phyloP scores from a whole-genome alignment of 2,113 vertebrate species.

The Hyperopisus bebe region DNA sequence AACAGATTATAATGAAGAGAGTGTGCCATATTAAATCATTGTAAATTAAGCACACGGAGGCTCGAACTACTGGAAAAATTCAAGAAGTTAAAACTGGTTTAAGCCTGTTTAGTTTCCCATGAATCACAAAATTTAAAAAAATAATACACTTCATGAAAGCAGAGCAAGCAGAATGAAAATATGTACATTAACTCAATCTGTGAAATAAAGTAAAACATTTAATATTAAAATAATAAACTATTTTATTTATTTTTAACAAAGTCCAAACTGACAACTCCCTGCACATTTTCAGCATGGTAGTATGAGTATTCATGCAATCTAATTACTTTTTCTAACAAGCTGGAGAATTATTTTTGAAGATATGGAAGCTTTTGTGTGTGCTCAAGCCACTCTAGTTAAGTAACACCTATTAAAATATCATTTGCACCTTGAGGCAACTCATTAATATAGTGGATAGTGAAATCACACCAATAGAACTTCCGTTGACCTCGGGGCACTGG shows the following conservation, averaged over 20 bases:
- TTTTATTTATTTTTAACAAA: conserved; percentile 68
- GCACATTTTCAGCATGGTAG: conserved; percentile 70
- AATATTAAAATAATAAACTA: conserved; percentile 64
- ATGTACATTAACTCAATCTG: conserved; percentile 44
- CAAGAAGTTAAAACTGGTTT: conserved; percentile 28
- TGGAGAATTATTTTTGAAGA: conserved; percentile 52
- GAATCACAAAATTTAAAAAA: conserved; percentile 27
- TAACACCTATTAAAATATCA: conserved; percentile 78
- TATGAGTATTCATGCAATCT: conserved; percentile 65
- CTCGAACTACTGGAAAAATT: conserved; percentile 37
- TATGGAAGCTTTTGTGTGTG: conserved; percentile 48
- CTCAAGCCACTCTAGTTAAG: conserved; percentile 56
- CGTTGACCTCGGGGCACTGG: conserved; percentile 73
- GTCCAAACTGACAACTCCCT: conserved; percentile 60
- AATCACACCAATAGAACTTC: conserved; percentile 69
- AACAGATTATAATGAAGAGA: conserved; percentile 12
- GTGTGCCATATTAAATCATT: conserved; percentile 34
- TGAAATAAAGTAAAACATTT: conserved; percentile 19
- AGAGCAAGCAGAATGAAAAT: conserved; percentile 23
- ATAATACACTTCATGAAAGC: conserved; percentile 12
- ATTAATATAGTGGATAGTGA: conserved; percentile 85
- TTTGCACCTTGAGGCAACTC: conserved; percentile 90
- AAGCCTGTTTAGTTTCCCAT: conserved; percentile 31
- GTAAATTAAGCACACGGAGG: conserved; percentile 31
- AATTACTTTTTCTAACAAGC: conserved; percentile 74